phyloP scores from a whole-genome alignment of 2,797 vertebrate genomes.

The Pseudopleuronectes americanus region DNA sequence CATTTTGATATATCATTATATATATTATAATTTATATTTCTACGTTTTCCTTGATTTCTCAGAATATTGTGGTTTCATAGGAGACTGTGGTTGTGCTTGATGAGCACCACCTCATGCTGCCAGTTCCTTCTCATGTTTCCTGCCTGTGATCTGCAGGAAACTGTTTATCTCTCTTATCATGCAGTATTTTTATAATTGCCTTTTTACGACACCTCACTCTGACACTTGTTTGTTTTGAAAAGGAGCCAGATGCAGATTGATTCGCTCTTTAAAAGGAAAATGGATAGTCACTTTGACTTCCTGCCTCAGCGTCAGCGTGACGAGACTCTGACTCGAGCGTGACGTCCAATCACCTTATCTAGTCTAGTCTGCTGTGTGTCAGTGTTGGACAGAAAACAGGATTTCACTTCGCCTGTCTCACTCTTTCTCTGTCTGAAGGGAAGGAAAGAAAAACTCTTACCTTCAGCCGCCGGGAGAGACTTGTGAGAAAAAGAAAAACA shows the following conservation, averaged over 20 bases:
- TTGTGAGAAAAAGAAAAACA: slow-evolving; percentile 30
- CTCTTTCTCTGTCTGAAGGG: not conserved
- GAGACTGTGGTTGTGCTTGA: no score
- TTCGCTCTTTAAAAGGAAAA: not conserved
- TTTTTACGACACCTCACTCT: no score
- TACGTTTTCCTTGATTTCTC: no score
- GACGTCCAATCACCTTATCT: slow-evolving; percentile 32
- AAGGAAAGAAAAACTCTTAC: slow-evolving; percentile 9
- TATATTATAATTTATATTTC: no score
- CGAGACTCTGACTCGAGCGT: slow-evolving; percentile 30
- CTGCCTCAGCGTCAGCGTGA: slow-evolving; percentile 6
- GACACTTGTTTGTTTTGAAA: no score
- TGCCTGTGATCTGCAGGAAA: no score
- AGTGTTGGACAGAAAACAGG: no score
- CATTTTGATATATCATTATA: not conserved
- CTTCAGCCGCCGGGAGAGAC: slow-evolving; percentile 48
- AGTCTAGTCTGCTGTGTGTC: not conserved
- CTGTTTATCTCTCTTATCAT: no score
- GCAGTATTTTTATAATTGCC: no score
- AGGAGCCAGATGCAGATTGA: not conserved
- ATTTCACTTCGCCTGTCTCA: not conserved
- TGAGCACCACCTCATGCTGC: no score
- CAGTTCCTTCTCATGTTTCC: no score
- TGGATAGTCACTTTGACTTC: slow-evolving; percentile 46
- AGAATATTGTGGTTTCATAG: no score